A percentile compares a stretch with the other conserved stretches of the same genome.
phyloP scores from a whole-genome alignment of 2,113 vertebrate genomes.

The Cyprinus carpio region DNA sequence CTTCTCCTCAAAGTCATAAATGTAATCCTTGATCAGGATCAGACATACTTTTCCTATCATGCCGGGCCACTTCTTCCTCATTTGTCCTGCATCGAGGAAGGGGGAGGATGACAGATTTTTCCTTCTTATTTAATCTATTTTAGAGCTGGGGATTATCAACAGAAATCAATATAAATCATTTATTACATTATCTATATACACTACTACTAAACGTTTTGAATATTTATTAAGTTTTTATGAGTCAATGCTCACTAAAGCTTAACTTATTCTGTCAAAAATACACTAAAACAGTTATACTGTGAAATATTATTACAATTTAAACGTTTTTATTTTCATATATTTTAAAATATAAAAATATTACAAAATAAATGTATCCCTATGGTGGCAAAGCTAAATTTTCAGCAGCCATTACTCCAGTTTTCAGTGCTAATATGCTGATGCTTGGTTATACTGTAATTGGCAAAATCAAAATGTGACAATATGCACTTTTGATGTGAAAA shows the following conservation, averaged over 20 bases:
- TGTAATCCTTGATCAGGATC: neutral
- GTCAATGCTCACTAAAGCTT: neutral
- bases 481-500: no score
- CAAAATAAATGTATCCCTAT: neutral
- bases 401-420: neutral
- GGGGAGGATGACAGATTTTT: neutral
- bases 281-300: neutral
- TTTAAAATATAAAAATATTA: no score
- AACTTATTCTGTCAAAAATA: neutral
- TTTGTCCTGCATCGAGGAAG: neutral
- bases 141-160: neutral
- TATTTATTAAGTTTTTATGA: neutral
- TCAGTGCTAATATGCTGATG: neutral
- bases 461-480: no score
- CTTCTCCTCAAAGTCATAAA: conserved; percentile 4
- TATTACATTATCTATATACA: neutral
- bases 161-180: neutral
- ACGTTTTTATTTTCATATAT: neutral
- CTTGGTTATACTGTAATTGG: neutral
- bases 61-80: neutral
- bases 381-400: neutral
- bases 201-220: neutral
- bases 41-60: neutral
- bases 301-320: neutral
- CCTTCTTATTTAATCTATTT: neutral